Evolutionary conservation across 2,113 vertebrate genomes (phyloP), one percentile per base, ranked within the genome.

Genomic region (Drymodes brunneopygia): DNA sequence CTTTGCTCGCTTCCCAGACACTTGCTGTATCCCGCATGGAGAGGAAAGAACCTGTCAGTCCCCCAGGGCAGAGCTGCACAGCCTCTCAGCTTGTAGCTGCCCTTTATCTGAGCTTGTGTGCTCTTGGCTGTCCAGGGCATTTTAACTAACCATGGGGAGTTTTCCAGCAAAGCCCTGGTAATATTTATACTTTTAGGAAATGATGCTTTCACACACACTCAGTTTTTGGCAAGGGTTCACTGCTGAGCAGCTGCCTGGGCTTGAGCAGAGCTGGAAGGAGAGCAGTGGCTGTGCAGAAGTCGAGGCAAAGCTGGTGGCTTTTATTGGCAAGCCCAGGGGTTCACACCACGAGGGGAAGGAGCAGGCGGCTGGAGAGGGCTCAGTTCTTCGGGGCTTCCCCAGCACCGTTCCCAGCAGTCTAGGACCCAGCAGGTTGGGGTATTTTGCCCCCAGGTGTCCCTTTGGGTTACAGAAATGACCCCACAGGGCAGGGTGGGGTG

Each of bases 151-250:
- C 69, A 13, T 44, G 44, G 64, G 79, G 93, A 95, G 71, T 92
- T 96, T 96, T 97, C 93, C 82, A 94, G 93, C 93, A 88, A 93
- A 95, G 86, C 82, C 80, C 86, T 88, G 79, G 75, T 95, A 95
- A 94, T 96, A 97, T 96, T 97, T 97, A 97, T 96, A 95, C 12
- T 0, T 96, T 93, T 96, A 96, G 94, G 95, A 96, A 96, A 96
- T 48, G 60, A 94, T 33, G 93, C 94, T 94, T 97, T 97, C 91
- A 92, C 94, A 96, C 94, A 92, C 62, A 92, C 62, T 7, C 47
- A 58, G 82, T 64, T 96, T 96, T 96, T 96, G 95, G 95, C 96
- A 95, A 90, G 82, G 21, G 28, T 92, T 96, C 92, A 92, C 69
- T 96, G 72, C 90, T 86, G 80, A 96, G 95, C 92, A 97, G 93